These are phyloP conservation scores for Amazona vittata DNA, from an alignment of 2,113 vertebrate species.

Conservation along the genomic window DNA sequence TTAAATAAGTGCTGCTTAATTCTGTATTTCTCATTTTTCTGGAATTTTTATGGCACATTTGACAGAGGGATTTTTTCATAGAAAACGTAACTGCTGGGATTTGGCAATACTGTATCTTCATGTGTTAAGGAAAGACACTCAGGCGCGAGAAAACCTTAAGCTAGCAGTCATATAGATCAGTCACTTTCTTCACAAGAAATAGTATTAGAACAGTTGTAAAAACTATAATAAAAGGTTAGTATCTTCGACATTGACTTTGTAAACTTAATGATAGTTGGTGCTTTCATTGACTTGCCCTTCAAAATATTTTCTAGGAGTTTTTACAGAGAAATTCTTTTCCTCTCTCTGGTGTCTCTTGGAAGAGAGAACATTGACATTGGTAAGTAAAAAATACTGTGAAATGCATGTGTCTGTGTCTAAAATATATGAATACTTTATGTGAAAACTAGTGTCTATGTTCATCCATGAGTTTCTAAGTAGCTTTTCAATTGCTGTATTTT, in stretches of 20 bases:
- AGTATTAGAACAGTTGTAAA: not conserved
- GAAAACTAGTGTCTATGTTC: not conserved
- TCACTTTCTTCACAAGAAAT: not conserved
- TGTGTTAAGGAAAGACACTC: not conserved
- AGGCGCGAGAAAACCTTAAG: not conserved
- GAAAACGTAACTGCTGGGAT: not conserved
- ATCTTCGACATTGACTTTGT: not conserved
- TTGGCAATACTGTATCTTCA: not conserved
- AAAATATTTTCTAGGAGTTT: slow-evolving; percentile 84
- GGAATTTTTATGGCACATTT: not conserved
- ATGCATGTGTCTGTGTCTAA: not conserved
- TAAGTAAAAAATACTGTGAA: slow-evolving; percentile 74
- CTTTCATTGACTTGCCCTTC: not conserved
- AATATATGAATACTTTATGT: not conserved
- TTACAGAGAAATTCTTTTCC: slow-evolving; percentile 95
- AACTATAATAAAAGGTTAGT: not conserved
- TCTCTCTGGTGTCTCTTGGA: slow-evolving; percentile 93
- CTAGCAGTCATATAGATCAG: not conserved
- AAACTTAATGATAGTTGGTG: not conserved
- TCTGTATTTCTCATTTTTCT: not conserved
- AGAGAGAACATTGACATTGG: slow-evolving; percentile 96
- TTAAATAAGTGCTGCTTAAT: not conserved
- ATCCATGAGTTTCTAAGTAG: not conserved
- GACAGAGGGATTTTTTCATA: not conserved
- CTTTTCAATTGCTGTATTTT: not conserved